These are phyloP conservation scores for Pseudochirops corinnae DNA, from an alignment of 2,797 vertebrate species.

Conservation along the genomic window DNA sequence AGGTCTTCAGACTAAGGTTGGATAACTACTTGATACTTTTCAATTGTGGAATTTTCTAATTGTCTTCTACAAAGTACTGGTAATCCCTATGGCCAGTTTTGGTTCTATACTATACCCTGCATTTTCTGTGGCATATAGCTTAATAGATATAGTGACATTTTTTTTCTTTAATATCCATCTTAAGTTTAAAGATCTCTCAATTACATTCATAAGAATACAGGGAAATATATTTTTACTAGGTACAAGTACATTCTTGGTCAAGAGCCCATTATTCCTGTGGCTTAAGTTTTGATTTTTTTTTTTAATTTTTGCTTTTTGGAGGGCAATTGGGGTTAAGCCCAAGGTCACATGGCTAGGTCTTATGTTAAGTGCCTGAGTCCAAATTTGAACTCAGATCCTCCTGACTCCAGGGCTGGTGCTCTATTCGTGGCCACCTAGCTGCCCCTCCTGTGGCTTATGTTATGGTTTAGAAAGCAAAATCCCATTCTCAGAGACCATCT, in stretches of 20 bases:
- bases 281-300: background rate
- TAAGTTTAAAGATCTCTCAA: background rate
- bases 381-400: too few species aligned
- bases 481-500: background rate
- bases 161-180: background rate
- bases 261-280: background rate
- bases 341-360: too few species aligned
- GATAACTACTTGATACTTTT: background rate
- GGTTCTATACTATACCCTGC: background rate
- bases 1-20: background rate
- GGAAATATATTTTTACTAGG: background rate
- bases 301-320: too few species aligned
- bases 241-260: background rate
- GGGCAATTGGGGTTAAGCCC: too few species aligned
- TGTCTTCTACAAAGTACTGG: background rate
- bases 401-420: too few species aligned
- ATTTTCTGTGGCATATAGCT: background rate
- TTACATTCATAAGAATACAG: background rate
- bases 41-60: background rate
- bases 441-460: background rate
- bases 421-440: too few species aligned
- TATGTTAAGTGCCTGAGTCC: too few species aligned
- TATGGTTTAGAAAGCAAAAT: background rate
- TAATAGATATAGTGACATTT: background rate
- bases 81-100: background rate